These are phyloP conservation scores for Phrixothrix hirtus DNA, from an alignment of 2,888 invertebrate genomes.

Conservation along the genomic window DNA sequence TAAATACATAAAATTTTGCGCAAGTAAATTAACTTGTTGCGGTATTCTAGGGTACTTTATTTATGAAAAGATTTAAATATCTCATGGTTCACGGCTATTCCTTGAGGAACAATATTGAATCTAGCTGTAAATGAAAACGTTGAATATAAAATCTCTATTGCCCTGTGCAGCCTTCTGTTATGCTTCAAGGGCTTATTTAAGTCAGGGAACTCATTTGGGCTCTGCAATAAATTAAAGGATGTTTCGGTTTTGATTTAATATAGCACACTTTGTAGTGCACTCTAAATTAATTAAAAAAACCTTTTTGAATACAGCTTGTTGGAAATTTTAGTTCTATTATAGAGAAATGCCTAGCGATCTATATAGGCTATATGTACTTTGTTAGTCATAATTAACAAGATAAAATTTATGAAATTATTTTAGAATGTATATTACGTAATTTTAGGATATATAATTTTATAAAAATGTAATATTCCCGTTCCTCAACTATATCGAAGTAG, in stretches of 20 bases:
- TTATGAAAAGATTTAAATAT: not conserved
- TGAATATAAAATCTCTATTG: conserved; percentile 7
- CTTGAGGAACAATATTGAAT: conserved; percentile 5
- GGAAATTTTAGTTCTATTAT: too few relatives aligned
- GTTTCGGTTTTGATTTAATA: not conserved
- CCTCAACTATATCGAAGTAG: too few relatives aligned
- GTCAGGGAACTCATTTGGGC: conserved; percentile 9
- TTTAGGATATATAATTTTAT: too few relatives aligned
- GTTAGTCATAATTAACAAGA: too few relatives aligned
- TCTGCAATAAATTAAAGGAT: conserved; percentile 7
- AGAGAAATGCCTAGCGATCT: too few relatives aligned
- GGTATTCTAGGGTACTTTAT: not conserved
- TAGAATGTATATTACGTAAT: too few relatives aligned
- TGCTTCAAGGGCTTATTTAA: conserved; percentile 6
- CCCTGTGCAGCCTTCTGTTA: conserved; percentile 7
- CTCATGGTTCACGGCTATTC: not conserved
- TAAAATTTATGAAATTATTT: too few relatives aligned
- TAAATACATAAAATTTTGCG: not conserved
- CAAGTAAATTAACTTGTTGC: not conserved
- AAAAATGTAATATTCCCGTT: too few relatives aligned
- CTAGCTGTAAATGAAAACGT: conserved; percentile 9
- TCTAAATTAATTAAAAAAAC: not conserved
- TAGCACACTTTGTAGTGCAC: not conserved
- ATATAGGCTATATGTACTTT: too few relatives aligned
- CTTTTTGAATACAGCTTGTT: too few relatives aligned